Evolutionary conservation across 2,888 invertebrate species (phyloP).

Genomic region (Andrena bicolor): DNA sequence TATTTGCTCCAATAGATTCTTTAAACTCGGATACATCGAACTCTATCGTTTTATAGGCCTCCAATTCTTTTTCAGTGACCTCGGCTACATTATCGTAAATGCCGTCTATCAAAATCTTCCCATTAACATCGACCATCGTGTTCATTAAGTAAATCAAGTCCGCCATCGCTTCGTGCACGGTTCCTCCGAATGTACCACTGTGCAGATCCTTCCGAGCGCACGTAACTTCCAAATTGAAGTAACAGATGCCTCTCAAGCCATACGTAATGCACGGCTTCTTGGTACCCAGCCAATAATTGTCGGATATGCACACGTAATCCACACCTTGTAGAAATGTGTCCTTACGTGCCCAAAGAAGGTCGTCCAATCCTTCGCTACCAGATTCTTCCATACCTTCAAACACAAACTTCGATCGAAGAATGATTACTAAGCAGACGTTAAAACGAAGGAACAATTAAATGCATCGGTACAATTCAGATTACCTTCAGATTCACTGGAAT

Average conservation of each 20-base stretch:
- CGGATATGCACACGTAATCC: constrained; percentile 98
- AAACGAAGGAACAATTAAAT: not conserved
- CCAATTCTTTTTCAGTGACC: constrained; percentile 89
- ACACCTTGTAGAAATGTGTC: constrained; percentile 93
- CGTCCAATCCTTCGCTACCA: constrained; percentile 98
- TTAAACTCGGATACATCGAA: constrained; percentile 94
- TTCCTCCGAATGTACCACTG: constrained; percentile 98
- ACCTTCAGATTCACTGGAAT: constrained; percentile 91
- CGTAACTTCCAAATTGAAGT: constrained; percentile 95
- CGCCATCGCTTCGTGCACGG: constrained; percentile 95
- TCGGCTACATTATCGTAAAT: constrained; percentile 94
- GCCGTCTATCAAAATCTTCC: constrained; percentile 93
- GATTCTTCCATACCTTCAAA: constrained; percentile 99
- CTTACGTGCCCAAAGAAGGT: constrained; percentile 90
- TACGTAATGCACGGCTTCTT: constrained; percentile 99
- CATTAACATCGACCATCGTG: constrained; percentile 93
- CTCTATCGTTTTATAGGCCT: constrained; percentile 93
- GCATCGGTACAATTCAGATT: constrained; percentile 19
- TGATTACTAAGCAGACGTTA: constrained; percentile 15
- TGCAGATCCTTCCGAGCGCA: constrained; percentile 97
- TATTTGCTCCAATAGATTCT: constrained; percentile 89
- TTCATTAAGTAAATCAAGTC: constrained; percentile 95
- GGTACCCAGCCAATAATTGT: constrained; percentile 99
- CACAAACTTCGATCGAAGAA: constrained; percentile 88
- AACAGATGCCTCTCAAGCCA: constrained; percentile 96